phyloP scores from a whole-genome alignment of 2,113 vertebrate species.

The Cynoglossus semilaevis region DNA sequence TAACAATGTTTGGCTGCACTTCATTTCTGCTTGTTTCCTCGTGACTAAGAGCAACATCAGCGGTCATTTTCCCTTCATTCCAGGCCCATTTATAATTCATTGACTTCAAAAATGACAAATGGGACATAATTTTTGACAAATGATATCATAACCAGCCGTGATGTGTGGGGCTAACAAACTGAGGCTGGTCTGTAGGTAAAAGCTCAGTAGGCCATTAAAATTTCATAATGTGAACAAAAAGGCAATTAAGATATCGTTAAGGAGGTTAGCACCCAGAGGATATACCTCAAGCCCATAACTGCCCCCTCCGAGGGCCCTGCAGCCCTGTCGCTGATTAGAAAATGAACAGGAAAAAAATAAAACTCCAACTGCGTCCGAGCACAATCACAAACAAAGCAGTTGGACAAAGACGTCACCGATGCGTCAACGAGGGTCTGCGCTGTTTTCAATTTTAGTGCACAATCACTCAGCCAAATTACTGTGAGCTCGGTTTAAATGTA shows the following conservation, averaged over 20 bases:
- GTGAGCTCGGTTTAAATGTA: slow-evolving; percentile 17
- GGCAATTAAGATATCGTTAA: slow-evolving; percentile 71
- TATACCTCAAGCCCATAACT: slow-evolving; percentile 48
- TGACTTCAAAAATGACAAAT: slow-evolving; percentile 60
- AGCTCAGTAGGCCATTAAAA: slow-evolving; percentile 63
- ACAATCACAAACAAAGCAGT: slow-evolving; percentile 38
- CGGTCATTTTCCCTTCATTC: slow-evolving; percentile 39
- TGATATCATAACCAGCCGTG: slow-evolving; percentile 59
- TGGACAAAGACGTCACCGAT: slow-evolving; percentile 19
- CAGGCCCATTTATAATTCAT: slow-evolving; percentile 63
- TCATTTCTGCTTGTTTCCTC: slow-evolving; percentile 16
- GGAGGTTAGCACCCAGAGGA: slow-evolving; percentile 53
- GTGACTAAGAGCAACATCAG: slow-evolving; percentile 23
- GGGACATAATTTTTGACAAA: slow-evolving; percentile 62
- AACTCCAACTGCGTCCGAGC: slow-evolving; percentile 30
- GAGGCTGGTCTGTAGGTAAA: slow-evolving; percentile 51
- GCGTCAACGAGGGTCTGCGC: slow-evolving; percentile 25
- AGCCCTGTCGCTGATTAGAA: slow-evolving; percentile 18
- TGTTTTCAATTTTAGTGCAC: slow-evolving; percentile 41
- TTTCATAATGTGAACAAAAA: slow-evolving; percentile 71
- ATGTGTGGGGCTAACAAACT: slow-evolving; percentile 51
- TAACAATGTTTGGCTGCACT: slow-evolving; percentile 17
- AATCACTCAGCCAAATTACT: slow-evolving; percentile 21
- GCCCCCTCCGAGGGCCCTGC: slow-evolving; percentile 27
- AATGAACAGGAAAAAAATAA: background rate